A percentile compares a stretch with the other conserved stretches of the same genome.
These are phyloP conservation scores for Ernsta delagoae DNA, from an alignment of 2,888 invertebrate species.

Conservation along the genomic window DNA sequence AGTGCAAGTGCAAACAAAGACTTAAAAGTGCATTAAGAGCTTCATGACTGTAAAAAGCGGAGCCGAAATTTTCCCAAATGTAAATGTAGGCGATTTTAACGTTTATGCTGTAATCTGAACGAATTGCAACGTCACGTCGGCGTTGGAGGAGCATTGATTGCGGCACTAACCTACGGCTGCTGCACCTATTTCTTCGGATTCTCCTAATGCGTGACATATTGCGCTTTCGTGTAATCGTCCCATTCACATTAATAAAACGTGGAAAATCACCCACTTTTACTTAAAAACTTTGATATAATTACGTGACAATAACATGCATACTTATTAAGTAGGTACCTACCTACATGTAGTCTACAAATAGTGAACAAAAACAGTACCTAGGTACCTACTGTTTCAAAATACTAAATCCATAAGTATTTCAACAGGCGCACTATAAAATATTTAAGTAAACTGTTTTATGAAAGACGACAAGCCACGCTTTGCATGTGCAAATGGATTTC, in stretches of 20 bases:
- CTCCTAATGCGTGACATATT: constrained; percentile 12
- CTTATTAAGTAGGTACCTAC: neutral
- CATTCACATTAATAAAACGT: neutral
- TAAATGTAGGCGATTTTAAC: constrained; percentile 35
- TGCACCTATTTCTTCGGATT: constrained; percentile 15
- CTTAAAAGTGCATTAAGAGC: constrained; percentile 29
- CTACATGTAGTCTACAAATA: neutral
- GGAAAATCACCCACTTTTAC: neutral
- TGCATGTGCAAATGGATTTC: constrained; percentile 11
- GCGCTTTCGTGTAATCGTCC: neutral
- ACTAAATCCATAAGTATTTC: too few species aligned
- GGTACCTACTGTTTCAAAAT: too few species aligned
- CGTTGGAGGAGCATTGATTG: constrained; percentile 6
- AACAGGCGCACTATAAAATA: too few species aligned
- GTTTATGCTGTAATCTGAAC: constrained; percentile 30
- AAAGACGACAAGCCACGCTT: neutral
- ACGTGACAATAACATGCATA: neutral
- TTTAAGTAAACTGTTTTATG: neutral
- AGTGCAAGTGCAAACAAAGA: constrained; percentile 32
- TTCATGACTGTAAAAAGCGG: constrained; percentile 27
- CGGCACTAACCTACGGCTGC: constrained; percentile 7
- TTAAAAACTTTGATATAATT: neutral
- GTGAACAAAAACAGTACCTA: too few species aligned
- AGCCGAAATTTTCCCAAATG: constrained; percentile 22
- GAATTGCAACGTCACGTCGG: constrained; percentile 13